Conservation (phyloP, 2,113 vertebrate species). For the Notothenia coriiceps region DNA sequence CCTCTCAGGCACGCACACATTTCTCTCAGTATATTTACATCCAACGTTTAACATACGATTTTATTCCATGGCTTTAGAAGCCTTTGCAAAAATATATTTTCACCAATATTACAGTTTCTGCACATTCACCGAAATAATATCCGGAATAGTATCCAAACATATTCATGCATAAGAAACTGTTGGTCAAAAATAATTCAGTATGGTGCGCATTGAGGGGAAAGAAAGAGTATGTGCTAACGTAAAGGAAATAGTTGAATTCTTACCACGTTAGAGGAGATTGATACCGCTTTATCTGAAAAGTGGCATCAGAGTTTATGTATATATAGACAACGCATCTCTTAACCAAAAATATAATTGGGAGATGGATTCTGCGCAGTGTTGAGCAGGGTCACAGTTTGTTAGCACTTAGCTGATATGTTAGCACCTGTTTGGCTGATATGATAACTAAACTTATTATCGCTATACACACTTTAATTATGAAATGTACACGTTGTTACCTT, state of each 20-base stretch:
- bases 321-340: too few relatives aligned
- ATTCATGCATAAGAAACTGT: slow-evolving; percentile 26
- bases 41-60: neutral
- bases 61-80: neutral
- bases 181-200: neutral
- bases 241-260: neutral
- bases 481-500: too few relatives aligned
- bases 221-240: slow-evolving; percentile 19
- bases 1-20: slow-evolving; percentile 13
- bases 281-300: neutral
- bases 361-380: too few relatives aligned
- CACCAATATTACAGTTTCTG: slow-evolving; percentile 12
- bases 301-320: too few relatives aligned
- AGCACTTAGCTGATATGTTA: too few relatives aligned
- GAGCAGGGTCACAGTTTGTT: too few relatives aligned
- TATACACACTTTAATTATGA: too few relatives aligned
- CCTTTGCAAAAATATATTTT: slow-evolving; percentile 61
- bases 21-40: slow-evolving; percentile 41
- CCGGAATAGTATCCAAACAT: slow-evolving; percentile 8
- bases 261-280: neutral
- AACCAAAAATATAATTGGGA: too few relatives aligned
- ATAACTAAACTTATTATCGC: too few relatives aligned
- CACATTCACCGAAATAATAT: slow-evolving; percentile 1
- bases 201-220: neutral
- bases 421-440: too few relatives aligned